A percentile compares a stretch with the other conserved stretches of the same genome.
Conservation (phyloP, 2,113 vertebrate genomes). For the Pogonocichla stellata region DNA sequence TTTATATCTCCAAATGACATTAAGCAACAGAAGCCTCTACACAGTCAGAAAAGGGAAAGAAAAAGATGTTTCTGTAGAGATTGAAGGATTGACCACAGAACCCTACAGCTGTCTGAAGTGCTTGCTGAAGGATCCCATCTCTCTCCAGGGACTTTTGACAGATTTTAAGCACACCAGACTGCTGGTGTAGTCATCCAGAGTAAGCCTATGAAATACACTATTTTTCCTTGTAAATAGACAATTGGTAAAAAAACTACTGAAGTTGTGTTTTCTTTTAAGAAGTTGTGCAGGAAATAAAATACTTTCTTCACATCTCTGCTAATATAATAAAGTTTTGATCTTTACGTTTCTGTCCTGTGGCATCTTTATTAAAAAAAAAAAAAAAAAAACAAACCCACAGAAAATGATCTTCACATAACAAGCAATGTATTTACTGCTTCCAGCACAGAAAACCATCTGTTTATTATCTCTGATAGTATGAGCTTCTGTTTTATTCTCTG, state of each 20-base stretch:
- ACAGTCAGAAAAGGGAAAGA: background rate
- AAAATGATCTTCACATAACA: background rate
- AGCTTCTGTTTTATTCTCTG: slow-evolving; percentile 5
- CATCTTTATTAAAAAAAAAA: background rate
- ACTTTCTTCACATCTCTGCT: slow-evolving; percentile 9
- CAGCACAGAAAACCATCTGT: slow-evolving; percentile 9
- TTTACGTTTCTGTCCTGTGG: background rate
- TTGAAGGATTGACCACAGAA: background rate
- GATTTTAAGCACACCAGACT: background rate
- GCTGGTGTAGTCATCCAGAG: background rate
- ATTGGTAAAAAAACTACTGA: background rate
- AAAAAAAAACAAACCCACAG: background rate
- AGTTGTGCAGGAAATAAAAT: slow-evolving; percentile 34
- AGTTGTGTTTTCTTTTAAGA: background rate
- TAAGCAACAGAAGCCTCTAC: background rate
- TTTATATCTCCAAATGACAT: background rate
- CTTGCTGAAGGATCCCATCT: background rate
- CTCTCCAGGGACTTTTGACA: background rate
- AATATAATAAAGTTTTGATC: slow-evolving; percentile 34
- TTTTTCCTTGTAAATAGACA: background rate
- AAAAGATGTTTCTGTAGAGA: background rate
- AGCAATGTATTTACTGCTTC: slow-evolving; percentile 44
- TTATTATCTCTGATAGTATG: slow-evolving; percentile 18
- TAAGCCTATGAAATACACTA: background rate
- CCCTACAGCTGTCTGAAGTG: background rate